These are phyloP conservation scores for Pristionchus mayeri DNA, from an alignment of 2,888 invertebrate genomes.

Conservation along the genomic window DNA sequence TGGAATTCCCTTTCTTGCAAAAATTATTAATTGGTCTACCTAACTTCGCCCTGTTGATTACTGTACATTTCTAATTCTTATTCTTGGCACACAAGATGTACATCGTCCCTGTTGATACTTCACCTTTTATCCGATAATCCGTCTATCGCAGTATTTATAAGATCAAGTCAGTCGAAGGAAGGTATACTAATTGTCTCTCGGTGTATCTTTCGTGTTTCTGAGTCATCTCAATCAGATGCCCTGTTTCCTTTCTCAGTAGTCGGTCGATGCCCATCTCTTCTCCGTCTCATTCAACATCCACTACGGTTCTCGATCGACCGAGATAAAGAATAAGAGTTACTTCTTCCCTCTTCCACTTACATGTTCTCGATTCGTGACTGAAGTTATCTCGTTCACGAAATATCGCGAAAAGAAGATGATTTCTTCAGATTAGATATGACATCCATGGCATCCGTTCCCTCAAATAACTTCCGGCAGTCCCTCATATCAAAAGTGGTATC, in stretches of 20 bases:
- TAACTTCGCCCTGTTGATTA: not conserved
- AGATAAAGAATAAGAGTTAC: not conserved
- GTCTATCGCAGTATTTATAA: not conserved
- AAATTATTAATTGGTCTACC: too few species aligned
- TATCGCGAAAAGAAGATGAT: too few species aligned
- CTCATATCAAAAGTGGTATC: slow-evolving; percentile 17
- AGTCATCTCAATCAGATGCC: not conserved
- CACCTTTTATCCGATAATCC: too few species aligned
- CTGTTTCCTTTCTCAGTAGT: not conserved
- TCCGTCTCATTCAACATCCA: not conserved
- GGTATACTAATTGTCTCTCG: too few species aligned
- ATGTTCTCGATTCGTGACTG: not conserved
- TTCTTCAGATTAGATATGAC: not conserved
- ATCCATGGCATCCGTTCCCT: not conserved
- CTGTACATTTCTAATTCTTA: too few species aligned
- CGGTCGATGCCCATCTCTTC: not conserved
- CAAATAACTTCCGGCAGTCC: not conserved
- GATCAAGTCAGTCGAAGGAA: not conserved
- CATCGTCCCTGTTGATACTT: too few species aligned
- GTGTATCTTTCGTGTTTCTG: not conserved
- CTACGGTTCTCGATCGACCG: not conserved
- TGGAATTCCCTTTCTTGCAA: too few species aligned
- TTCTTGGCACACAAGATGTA: too few species aligned
- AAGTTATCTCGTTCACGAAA: not conserved
- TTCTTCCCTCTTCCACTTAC: not conserved